These are phyloP conservation scores for Columba janthina DNA, from an alignment of 2,113 vertebrate genomes.

Conservation along the genomic window DNA sequence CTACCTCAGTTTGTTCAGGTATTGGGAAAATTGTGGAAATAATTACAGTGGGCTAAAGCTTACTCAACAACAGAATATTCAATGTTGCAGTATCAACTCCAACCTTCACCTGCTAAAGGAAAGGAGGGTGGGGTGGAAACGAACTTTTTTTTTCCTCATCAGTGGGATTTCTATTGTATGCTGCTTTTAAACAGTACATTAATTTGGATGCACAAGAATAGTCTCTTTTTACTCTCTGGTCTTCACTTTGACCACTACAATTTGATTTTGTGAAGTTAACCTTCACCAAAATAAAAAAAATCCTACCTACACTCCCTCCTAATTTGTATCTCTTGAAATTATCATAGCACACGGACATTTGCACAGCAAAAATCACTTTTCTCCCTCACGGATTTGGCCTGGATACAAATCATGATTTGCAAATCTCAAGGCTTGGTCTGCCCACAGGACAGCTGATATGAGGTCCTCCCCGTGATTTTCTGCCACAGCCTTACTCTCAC, in stretches of 20 bases:
- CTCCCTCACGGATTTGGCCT: neutral
- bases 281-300: neutral
- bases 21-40: neutral
- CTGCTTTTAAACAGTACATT: neutral
- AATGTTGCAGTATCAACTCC: neutral
- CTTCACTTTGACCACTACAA: neutral
- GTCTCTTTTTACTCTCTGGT: neutral
- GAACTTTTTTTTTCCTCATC: accelerated
- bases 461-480: neutral
- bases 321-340: neutral
- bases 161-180: neutral
- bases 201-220: neutral
- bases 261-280: neutral
- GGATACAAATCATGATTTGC: neutral
- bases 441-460: neutral
- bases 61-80: neutral
- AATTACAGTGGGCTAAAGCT: neutral
- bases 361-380: neutral
- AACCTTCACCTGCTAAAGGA: neutral
- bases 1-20: neutral
- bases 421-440: neutral
- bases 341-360: neutral
- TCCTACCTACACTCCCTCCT: neutral
- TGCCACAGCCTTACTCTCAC: neutral
- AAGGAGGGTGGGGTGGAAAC: neutral